Conservation (phyloP, 2,888 invertebrate species). For the Epinotia nisella region DNA sequence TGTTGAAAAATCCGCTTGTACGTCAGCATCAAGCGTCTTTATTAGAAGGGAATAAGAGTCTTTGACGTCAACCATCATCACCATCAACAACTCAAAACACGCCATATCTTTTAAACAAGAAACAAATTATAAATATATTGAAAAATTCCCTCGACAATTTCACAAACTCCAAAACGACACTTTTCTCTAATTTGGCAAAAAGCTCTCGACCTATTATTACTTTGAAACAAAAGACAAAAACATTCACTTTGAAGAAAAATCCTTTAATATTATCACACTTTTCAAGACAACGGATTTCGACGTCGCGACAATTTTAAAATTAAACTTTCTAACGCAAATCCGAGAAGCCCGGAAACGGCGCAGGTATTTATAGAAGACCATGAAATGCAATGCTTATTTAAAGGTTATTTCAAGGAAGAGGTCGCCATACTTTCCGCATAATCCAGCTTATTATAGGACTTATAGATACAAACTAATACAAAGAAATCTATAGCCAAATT, state of each 20-base stretch:
- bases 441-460: too few relatives aligned
- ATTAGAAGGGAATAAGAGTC: too few relatives aligned
- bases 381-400: background rate
- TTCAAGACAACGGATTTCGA: conserved; percentile 19
- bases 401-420: background rate
- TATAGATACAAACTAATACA: too few relatives aligned
- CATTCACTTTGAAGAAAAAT: conserved; percentile 20
- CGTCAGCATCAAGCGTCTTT: too few relatives aligned
- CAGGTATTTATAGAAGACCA: background rate
- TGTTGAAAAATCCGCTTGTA: too few relatives aligned
- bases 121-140: background rate
- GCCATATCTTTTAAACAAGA: background rate
- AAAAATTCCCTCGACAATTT: background rate
- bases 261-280: conserved; percentile 26
- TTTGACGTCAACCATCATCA: too few relatives aligned
- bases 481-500: too few relatives aligned
- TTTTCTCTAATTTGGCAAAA: conserved; percentile 32
- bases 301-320: conserved; percentile 1
- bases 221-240: conserved; percentile 24
- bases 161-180: background rate
- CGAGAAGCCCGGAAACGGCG: background rate
- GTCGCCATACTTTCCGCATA: too few relatives aligned
- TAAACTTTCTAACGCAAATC: conserved; percentile 8
- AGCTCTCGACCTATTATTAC: conserved; percentile 4
- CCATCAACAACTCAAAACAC: background rate